Evolutionary conservation across 2,888 invertebrate genomes (phyloP), one percentile per base, ranked within the genome.

Genomic region (Catocala sponsa): DNA sequence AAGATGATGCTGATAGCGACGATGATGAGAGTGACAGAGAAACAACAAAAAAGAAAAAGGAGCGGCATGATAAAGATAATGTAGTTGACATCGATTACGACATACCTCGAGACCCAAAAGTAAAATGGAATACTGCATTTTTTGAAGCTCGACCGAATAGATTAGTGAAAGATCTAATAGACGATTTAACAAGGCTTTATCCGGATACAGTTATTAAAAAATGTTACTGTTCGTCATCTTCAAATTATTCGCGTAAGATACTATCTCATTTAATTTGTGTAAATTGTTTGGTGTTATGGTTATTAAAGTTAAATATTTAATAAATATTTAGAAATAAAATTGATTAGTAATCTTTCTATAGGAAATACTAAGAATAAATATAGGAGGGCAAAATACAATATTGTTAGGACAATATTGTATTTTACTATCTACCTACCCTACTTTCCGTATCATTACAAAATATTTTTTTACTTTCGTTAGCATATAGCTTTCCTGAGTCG

Each of bases 191-290:
- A 6, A 12, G 32, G 4, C 25, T 13, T 1, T 59, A 63, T 13
- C 63, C 63, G 9, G 59, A 59, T 47, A 47, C 42, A 32, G 48
- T 51, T 35, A n/a, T 41, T 25, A 58, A 38, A 33, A 63, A 59
- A 58, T 63, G 63, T 55, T 63, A 63, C 25, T 63, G 63, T 25
- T 49, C 53, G 6, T 25, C 53, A 9, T 38, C 53, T 2, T 15
- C 55, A n/a, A 38, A n/a, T 35, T 15, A 33, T 33, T n/a, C 5
- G 12, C 6, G 35, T 35, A 6, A 6, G 6, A 7, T 33, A 6
- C 6, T 49, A 33, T 35, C 9, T 9, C 0, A 12, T 12, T 50
- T 50, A 9, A 5, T 50, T 35, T 38, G 12, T 2, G 35, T 50
- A 35, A 13, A 7, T 35, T 50, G 12, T 50, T 1, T 2, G 10